Conservation (phyloP, 2,113 vertebrate genomes). For the Egretta garzetta region DNA sequence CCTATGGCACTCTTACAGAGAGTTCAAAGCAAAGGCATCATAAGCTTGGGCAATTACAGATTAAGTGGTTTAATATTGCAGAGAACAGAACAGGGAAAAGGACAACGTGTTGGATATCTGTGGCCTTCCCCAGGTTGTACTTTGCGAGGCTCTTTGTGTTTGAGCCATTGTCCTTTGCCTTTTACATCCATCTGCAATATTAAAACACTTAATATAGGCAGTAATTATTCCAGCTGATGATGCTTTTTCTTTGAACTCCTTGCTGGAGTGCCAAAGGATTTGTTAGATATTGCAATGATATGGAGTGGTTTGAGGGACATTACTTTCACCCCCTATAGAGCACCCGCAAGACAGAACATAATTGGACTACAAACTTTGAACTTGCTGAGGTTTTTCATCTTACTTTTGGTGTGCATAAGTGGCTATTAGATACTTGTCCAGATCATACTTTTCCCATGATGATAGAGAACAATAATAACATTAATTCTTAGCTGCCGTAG, state of each 20-base stretch:
- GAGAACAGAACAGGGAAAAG: constrained; percentile 31
- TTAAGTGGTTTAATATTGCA: constrained; percentile 74
- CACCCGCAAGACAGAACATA: constrained; percentile 66
- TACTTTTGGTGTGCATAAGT: constrained; percentile 28
- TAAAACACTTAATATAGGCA: constrained; percentile 28
- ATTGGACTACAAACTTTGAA: constrained; percentile 70
- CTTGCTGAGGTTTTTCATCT: constrained; percentile 52
- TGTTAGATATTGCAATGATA: constrained; percentile 40
- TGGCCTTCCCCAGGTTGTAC: constrained; percentile 25
- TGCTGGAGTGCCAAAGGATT: constrained; percentile 41
- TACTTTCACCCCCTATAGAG: constrained; percentile 31
- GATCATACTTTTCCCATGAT: background rate
- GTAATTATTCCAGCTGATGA: constrained; percentile 54
- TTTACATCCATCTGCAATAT: constrained; percentile 1
- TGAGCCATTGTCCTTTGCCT: constrained; percentile 19
- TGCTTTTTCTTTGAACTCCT: constrained; percentile 62
- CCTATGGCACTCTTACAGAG: constrained; percentile 6
- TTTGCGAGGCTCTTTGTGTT: background rate
- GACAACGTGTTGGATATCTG: constrained; percentile 24
- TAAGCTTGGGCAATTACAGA: constrained; percentile 67
- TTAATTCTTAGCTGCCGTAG: background rate
- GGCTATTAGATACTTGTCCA: background rate
- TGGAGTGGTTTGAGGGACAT: constrained; percentile 42
- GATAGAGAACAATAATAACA: constrained; percentile 35
- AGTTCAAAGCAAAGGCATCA: constrained; percentile 47